Conservation (phyloP, 2,113 vertebrate species). For the Mastomys natalensis region DNA sequence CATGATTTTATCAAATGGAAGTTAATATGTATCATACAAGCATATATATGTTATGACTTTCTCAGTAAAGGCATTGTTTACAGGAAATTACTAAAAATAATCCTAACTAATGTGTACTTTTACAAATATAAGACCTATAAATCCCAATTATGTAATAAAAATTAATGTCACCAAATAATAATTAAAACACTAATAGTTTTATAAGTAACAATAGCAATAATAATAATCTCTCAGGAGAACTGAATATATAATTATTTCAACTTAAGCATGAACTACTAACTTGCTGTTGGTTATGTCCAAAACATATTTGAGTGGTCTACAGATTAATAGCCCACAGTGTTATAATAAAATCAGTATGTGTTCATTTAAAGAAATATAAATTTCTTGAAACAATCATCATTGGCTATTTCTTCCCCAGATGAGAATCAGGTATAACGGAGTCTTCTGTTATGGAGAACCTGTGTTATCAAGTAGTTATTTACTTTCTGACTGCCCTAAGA, state of each 20-base stretch:
- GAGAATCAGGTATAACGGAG: background rate
- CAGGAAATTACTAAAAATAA: background rate
- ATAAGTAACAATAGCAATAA: background rate
- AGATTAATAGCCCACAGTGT: background rate
- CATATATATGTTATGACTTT: slow-evolving; percentile 31
- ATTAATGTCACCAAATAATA: background rate
- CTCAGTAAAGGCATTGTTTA: slow-evolving; percentile 9
- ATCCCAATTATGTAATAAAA: background rate
- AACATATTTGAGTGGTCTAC: background rate
- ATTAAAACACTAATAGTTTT: background rate
- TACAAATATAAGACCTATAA: background rate
- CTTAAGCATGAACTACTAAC: background rate
- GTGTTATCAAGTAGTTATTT: fast-evolving
- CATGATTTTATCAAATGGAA: slow-evolving; percentile 7
- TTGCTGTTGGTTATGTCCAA: background rate
- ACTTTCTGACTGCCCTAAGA: background rate
- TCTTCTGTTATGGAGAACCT: background rate
- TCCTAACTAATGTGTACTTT: background rate
- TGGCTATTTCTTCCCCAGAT: background rate
- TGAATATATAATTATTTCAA: background rate
- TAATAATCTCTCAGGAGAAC: background rate
- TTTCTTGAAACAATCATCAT: background rate
- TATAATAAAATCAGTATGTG: background rate
- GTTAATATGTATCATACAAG: background rate
- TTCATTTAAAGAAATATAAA: background rate